Base-by-base conservation (phyloP, 2,888 invertebrate species). In the Lacanobia oleracea region DNA sequence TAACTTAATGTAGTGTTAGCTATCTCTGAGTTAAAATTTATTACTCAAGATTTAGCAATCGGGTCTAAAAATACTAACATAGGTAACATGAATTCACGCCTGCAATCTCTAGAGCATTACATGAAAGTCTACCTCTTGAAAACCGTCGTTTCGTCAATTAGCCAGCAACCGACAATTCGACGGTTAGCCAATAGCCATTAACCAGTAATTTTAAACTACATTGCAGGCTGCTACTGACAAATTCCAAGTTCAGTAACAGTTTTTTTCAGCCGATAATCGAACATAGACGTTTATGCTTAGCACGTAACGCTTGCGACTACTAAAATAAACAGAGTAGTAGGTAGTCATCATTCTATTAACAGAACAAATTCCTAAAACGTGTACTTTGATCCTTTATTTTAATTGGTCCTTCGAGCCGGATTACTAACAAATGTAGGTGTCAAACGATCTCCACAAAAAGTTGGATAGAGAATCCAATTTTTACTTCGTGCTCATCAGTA, bases 361-460 rank as follows among this genome's bases (percentile, higher is more conserved):
- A 53, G 10, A 56, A 43, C 14, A n/a, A n/a, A n/a, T 23, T 23
- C 33, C 21, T 43, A 51, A 33, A 33, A 33, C 21, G 5, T 60
- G 27, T 50, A 5, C 18, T 18, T 40, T 14, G 16, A 18, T 43
- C 59, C 7, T 23, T 59, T 18, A 16, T 43, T 62, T 9, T 12
- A 18, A 45, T 54, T 71, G 40, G 53, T 53, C 33, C 53, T 75
- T 75, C 37, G 53, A 75, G 72, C 14, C 79, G 51, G 40, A 77
- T 27, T 14, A 54, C 8, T 9, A 54, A n/a, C 16, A 8, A 71
- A 72, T 18, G 33, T 43, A 12, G 23, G 21, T 43, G 48, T 50
- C 33, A 54, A n/a, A 33, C 10, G 12, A 6, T 16, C 27, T 8
- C 2, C 21, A 43, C 12, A 40, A 3, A 48, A 48, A 18, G 45